phyloP scores from a whole-genome alignment of 2,888 invertebrate species.

The Ennomos quercinarius region DNA sequence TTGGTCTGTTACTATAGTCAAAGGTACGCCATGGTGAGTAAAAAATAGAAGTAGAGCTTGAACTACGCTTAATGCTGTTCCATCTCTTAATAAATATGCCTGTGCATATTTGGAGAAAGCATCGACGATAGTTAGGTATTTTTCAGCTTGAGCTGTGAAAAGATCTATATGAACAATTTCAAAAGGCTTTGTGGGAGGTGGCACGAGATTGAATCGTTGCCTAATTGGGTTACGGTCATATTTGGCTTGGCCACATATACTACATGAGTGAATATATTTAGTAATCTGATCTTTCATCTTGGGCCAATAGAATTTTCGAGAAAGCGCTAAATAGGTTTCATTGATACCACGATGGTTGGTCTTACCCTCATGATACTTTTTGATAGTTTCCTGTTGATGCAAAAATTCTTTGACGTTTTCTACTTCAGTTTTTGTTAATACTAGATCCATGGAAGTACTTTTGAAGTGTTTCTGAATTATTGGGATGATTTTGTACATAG shows the following conservation, averaged over 20 bases:
- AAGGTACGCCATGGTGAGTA: slow-evolving; percentile 32
- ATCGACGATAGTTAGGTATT: slow-evolving; percentile 38
- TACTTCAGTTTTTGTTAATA: slow-evolving; percentile 37
- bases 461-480: slow-evolving; percentile 40
- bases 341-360: slow-evolving; percentile 44
- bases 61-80: slow-evolving; percentile 32
- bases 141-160: slow-evolving; percentile 35
- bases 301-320: slow-evolving; percentile 42
- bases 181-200: slow-evolving; percentile 37
- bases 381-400: slow-evolving; percentile 43
- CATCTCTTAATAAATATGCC: slow-evolving; percentile 35
- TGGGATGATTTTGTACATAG: slow-evolving; percentile 37
- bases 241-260: slow-evolving; percentile 38
- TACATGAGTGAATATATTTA: slow-evolving; percentile 38
- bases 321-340: slow-evolving; percentile 39
- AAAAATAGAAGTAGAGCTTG: slow-evolving; percentile 34
- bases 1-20: slow-evolving; percentile 36
- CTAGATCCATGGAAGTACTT: slow-evolving; percentile 39
- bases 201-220: slow-evolving; percentile 32
- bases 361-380: slow-evolving; percentile 44
- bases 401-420: slow-evolving; percentile 43
- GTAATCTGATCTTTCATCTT: slow-evolving; percentile 42
- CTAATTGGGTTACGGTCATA: slow-evolving; percentile 39
- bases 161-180: slow-evolving; percentile 40
- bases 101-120: slow-evolving; percentile 38